These are phyloP conservation scores for Cantharis nigra DNA, from an alignment of 2,888 invertebrate species.

Conservation along the genomic window DNA sequence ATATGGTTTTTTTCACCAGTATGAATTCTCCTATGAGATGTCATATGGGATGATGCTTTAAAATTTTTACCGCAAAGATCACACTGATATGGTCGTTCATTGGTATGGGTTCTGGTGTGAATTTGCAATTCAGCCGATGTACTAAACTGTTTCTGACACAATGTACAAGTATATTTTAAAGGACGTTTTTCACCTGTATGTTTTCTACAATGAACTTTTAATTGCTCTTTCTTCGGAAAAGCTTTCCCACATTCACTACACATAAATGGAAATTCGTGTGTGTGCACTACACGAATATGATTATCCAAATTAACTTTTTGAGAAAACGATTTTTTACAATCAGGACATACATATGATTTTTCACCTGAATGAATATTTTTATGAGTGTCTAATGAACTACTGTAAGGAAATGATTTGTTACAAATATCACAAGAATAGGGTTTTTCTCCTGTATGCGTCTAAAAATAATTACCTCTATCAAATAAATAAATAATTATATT, in stretches of 20 bases:
- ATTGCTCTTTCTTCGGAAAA: constrained; percentile 39
- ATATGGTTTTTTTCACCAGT: constrained; percentile 41
- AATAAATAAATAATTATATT: background rate
- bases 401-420: constrained; percentile 41
- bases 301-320: constrained; percentile 41
- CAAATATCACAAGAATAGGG: constrained; percentile 42
- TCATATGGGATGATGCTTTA: constrained; percentile 48
- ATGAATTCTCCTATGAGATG: constrained; percentile 41
- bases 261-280: constrained; percentile 44
- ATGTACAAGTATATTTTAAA: constrained; percentile 35
- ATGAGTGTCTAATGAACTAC: constrained; percentile 41
- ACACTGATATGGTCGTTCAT: constrained; percentile 43
- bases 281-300: constrained; percentile 42
- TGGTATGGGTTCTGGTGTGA: constrained; percentile 41
- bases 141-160: constrained; percentile 39
- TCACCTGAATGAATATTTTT: constrained; percentile 41
- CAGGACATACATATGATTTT: constrained; percentile 37
- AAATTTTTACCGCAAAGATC: constrained; percentile 43
- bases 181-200: constrained; percentile 44
- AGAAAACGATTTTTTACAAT: constrained; percentile 40
- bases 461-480: constrained; percentile 14
- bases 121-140: constrained; percentile 37
- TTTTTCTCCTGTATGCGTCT: constrained; percentile 42
- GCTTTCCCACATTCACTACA: constrained; percentile 43
- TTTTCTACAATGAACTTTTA: constrained; percentile 41